Percentiles rank a stretch among this genome's conserved stretches.
phyloP scores from a whole-genome alignment of 2,113 vertebrate species.

The Pedetes capensis region DNA sequence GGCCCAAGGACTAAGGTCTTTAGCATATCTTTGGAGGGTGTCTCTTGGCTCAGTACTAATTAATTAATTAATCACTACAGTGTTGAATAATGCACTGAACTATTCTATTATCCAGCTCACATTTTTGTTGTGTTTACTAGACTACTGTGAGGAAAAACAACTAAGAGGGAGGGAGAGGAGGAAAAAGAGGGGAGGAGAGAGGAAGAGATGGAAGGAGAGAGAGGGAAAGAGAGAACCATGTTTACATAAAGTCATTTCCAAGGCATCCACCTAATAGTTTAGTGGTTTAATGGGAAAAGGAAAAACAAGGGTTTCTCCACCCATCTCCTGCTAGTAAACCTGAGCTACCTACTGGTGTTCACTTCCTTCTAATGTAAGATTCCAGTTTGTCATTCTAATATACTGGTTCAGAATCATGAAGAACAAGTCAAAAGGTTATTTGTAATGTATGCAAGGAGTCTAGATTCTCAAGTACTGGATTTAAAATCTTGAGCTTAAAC shows the following conservation, averaged over 20 bases:
- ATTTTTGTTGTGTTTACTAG: neutral
- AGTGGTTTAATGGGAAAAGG: neutral
- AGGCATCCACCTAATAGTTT: neutral
- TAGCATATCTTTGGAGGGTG: neutral
- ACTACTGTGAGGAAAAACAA: neutral
- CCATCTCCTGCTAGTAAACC: neutral
- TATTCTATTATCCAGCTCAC: neutral
- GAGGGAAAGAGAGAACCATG: neutral
- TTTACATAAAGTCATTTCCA: neutral
- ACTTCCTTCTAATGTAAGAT: neutral
- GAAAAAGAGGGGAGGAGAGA: too few species aligned
- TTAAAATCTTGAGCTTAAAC: slow-evolving; percentile 9
- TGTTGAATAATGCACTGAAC: neutral
- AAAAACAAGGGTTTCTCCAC: neutral
- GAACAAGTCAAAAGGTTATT: neutral
- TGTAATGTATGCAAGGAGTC: neutral
- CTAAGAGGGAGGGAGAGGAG: too few species aligned
- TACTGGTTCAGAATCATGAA: neutral
- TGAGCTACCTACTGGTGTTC: neutral
- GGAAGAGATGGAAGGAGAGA: too few species aligned
- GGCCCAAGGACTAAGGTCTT: neutral
- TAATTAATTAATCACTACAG: neutral
- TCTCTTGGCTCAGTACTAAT: neutral
- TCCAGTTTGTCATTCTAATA: neutral
- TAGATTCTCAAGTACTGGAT: neutral